phyloP scores from a whole-genome alignment of 2,888 invertebrate genomes.

The Danaus chrysippus region DNA sequence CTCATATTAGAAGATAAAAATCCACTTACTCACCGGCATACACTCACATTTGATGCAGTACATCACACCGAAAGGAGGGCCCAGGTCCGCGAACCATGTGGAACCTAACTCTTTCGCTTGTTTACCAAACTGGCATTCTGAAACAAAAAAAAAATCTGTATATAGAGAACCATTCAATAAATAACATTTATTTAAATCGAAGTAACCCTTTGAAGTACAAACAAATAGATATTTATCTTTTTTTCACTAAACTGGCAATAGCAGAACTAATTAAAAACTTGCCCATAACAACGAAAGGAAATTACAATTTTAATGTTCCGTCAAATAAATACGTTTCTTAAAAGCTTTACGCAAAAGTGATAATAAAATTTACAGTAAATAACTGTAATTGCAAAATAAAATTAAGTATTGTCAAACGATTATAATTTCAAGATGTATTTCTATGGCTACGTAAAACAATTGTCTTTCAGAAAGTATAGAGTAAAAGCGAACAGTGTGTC shows the following conservation, averaged over 20 bases:
- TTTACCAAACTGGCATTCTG: constrained; percentile 96
- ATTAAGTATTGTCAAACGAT: constrained; percentile 2
- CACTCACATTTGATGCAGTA: constrained; percentile 98
- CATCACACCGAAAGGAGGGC: constrained; percentile 95
- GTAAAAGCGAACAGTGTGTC: constrained; percentile 8
- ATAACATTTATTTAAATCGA: not conserved
- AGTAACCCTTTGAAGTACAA: not conserved
- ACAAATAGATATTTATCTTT: not conserved
- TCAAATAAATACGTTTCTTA: constrained; percentile 1
- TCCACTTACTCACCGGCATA: constrained; percentile 87
- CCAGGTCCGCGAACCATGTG: constrained; percentile 95
- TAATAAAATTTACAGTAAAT: constrained; percentile 1
- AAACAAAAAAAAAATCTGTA: constrained; percentile 67
- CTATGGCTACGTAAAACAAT: constrained; percentile 6
- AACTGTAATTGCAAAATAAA: constrained; percentile 1
- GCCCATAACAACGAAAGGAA: not conserved
- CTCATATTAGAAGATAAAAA: constrained; percentile 21
- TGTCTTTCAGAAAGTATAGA: not conserved
- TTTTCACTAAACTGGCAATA: not conserved
- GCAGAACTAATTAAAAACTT: not conserved
- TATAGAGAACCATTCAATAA: not conserved
- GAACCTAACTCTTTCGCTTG: constrained; percentile 92
- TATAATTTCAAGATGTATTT: not conserved
- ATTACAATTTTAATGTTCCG: constrained; percentile 1
- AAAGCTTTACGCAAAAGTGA: not conserved